phyloP scores from a whole-genome alignment of 2,888 invertebrate species.

The Meandrusa payeni region DNA sequence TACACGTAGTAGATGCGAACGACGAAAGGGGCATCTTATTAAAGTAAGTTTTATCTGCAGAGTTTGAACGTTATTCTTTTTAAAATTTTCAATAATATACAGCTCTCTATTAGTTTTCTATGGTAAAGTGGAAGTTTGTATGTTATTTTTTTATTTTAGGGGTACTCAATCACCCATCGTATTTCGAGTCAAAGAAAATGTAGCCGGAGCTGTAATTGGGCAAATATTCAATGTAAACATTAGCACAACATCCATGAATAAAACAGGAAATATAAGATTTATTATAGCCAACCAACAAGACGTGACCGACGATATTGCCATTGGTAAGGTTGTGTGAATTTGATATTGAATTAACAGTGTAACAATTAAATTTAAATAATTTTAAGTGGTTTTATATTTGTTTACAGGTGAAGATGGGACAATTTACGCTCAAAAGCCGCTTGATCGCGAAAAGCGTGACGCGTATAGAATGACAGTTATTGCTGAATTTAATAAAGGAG shows the following conservation, averaged over 20 bases:
- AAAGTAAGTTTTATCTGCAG: conserved; percentile 72
- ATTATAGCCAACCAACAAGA: conserved; percentile 92
- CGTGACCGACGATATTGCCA: conserved; percentile 88
- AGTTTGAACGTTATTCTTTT: no score
- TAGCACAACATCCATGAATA: conserved; percentile 49
- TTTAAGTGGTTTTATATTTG: no score
- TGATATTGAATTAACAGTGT: neutral
- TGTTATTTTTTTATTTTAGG: conserved; percentile 72
- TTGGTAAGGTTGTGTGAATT: conserved; percentile 67
- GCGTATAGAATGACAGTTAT: conserved; percentile 89
- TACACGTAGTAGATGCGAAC: conserved; percentile 89
- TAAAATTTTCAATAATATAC: no score
- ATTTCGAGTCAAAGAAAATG: conserved; percentile 89
- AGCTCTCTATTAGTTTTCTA: no score
- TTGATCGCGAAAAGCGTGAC: conserved; percentile 88
- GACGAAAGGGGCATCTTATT: conserved; percentile 85
- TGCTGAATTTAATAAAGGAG: conserved; percentile 87
- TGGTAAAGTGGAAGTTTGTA: no score
- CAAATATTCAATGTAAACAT: conserved; percentile 83
- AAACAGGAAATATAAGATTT: conserved; percentile 82
- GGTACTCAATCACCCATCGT: conserved; percentile 86
- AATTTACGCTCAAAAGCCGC: conserved; percentile 86
- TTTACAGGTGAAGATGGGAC: conserved; percentile 84
- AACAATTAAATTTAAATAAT: no score
- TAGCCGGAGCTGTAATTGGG: conserved; percentile 86